A percentile compares a stretch with the other conserved stretches of the same genome.
These are phyloP conservation scores for Acrocyrtus sp. DNA, from an alignment of 2,888 invertebrate genomes.

Conservation along the genomic window DNA sequence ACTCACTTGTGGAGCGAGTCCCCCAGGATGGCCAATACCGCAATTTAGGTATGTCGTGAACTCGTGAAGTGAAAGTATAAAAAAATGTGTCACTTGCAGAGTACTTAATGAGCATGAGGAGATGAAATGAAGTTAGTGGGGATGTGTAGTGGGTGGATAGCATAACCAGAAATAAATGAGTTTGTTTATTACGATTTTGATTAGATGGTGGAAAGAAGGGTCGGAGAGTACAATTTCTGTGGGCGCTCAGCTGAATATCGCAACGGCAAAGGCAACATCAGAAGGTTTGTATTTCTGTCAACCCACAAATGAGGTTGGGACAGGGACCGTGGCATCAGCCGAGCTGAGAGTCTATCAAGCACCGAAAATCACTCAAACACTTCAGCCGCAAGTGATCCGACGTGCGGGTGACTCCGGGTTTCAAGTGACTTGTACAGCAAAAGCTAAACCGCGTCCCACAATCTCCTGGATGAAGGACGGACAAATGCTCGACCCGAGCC, in stretches of 20 bases:
- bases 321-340: conserved; percentile 85
- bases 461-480: conserved; percentile 90
- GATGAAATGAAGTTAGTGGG: not conserved
- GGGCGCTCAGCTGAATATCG: conserved; percentile 85
- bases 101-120: not conserved
- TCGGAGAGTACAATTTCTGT: conserved; percentile 75
- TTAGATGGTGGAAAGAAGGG: conserved; percentile 82
- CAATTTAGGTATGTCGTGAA: conserved; percentile 76
- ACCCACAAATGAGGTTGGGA: conserved; percentile 88
- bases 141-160: not conserved
- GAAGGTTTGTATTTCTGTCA: conserved; percentile 92
- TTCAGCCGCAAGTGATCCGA: conserved; percentile 81
- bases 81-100: not conserved
- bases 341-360: conserved; percentile 88
- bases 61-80: not conserved
- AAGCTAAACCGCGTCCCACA: conserved; percentile 86
- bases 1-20: conserved; percentile 85
- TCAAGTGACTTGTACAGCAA: conserved; percentile 83
- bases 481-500: conserved; percentile 79
- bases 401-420: conserved; percentile 83
- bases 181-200: not conserved
- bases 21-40: conserved; percentile 93
- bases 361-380: conserved; percentile 83
- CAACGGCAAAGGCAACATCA: conserved; percentile 83
- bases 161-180: not conserved